Base-by-base conservation (phyloP, 2,888 invertebrate species). In the Eustalomyia histrio region DNA sequence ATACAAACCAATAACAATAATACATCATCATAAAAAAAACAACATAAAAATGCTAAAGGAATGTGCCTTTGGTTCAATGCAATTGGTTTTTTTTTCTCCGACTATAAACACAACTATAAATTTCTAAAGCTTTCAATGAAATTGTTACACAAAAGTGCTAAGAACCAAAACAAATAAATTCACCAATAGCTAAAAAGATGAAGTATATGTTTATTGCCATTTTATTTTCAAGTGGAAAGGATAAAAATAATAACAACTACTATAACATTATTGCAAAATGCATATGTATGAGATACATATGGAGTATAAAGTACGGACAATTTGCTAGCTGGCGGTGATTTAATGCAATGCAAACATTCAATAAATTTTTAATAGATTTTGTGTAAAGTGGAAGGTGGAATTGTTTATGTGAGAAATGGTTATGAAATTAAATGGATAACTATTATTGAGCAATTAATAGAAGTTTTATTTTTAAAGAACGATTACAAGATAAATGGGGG, bases 1-100 rank as follows among this genome's bases (percentile, higher is more conserved):
- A 60, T 65, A 53, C 21, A 60, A 71, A 61, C 72, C 78, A 78
- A 78, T 78, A 78, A 72, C 60, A 78, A 78, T 78, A 53, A n/a
- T n/a, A n/a, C n/a, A n/a, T n/a, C 60, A 78, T 78, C 78, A 72
- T 72, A 33, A 67, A 47, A 67, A 65, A 72, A 21, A 65, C 55
- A 43, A 53, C 43, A 68, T 69, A 69, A 64, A 69, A 68, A 35
- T 58, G 16, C 52, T 17, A 57, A 14, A 43, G 10, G 14, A 67
- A 10, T 7, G 50, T 21, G 21, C 53, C 67, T 63, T 55, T 14
- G 14, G 33, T 52, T 29, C 29, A 29, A 17, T 17, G 29, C 6
- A 2, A 10, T 7, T 68, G 18, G 7, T 18, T 63, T 18, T 68
- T 33, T 24, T n/a, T 21, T 33, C 21, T 43, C 47, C 12, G 16